Conservation (phyloP, 2,113 vertebrate genomes). For the Microcebus jonahi region DNA sequence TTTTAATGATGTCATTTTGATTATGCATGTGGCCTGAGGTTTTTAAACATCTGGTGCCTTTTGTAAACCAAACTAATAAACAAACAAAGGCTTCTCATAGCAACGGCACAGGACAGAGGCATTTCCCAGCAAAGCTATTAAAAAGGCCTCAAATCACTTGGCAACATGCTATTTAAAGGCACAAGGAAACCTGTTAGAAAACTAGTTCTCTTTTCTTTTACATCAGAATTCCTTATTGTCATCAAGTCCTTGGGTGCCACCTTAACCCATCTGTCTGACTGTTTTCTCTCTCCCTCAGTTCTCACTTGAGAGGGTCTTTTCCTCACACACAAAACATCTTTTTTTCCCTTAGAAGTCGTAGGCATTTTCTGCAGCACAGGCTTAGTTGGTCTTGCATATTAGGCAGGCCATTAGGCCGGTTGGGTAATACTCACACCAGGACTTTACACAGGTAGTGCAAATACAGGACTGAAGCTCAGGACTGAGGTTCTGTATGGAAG, state of each 20-base stretch:
- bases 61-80: constrained; percentile 80
- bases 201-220: constrained; percentile 10
- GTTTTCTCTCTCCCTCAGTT: not conserved
- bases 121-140: constrained; percentile 79
- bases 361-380: not conserved
- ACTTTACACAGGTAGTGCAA: not conserved
- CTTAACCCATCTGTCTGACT: not conserved
- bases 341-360: not conserved
- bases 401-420: not conserved
- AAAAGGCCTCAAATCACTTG: constrained; percentile 63
- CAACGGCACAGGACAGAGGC: constrained; percentile 65
- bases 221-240: constrained; percentile 39
- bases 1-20: constrained; percentile 77
- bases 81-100: constrained; percentile 77
- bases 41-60: constrained; percentile 81
- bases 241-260: not conserved
- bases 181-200: constrained; percentile 44
- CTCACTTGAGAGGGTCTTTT: not conserved
- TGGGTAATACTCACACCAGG: not conserved
- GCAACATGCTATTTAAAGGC: constrained; percentile 70
- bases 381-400: not conserved
- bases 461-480: not conserved
- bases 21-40: constrained; percentile 75
- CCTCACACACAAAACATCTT: not conserved
- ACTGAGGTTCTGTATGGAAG: not conserved